phyloP scores from a whole-genome alignment of 2,888 invertebrate species.

The Antheraea yamamai region DNA sequence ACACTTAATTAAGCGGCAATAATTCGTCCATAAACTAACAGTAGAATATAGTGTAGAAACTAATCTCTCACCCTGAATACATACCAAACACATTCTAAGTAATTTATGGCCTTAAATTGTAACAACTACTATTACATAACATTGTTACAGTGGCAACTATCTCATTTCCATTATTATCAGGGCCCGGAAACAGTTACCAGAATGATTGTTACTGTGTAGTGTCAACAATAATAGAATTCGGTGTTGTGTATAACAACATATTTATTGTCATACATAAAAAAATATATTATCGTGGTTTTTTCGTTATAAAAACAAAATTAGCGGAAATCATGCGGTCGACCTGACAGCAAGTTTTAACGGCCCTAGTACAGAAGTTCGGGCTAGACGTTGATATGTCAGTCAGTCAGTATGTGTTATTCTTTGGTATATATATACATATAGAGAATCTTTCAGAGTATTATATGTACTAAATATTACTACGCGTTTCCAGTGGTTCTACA shows the following conservation, averaged over 20 bases:
- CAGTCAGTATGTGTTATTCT: too few species aligned
- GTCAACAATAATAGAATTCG: neutral
- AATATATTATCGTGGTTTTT: neutral
- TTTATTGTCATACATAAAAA: neutral
- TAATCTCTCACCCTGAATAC: neutral
- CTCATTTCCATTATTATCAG: slow-evolving; percentile 4
- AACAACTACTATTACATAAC: neutral
- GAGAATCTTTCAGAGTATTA: too few species aligned
- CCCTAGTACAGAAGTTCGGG: too few species aligned
- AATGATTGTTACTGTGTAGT: neutral
- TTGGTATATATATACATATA: too few species aligned
- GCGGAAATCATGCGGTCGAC: too few species aligned
- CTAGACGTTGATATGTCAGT: too few species aligned
- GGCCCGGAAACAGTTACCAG: neutral
- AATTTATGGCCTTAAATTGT: neutral
- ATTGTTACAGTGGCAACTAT: neutral
- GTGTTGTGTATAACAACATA: neutral
- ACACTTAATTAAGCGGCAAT: too few species aligned
- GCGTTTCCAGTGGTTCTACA: too few species aligned
- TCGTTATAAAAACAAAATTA: too few species aligned
- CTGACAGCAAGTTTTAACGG: too few species aligned
- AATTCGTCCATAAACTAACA: neutral
- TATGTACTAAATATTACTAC: too few species aligned
- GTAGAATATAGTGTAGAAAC: neutral
- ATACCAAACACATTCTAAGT: neutral